These are phyloP conservation scores for Drosophila algonquin DNA, from an alignment of 2,888 invertebrate genomes.

Conservation along the genomic window DNA sequence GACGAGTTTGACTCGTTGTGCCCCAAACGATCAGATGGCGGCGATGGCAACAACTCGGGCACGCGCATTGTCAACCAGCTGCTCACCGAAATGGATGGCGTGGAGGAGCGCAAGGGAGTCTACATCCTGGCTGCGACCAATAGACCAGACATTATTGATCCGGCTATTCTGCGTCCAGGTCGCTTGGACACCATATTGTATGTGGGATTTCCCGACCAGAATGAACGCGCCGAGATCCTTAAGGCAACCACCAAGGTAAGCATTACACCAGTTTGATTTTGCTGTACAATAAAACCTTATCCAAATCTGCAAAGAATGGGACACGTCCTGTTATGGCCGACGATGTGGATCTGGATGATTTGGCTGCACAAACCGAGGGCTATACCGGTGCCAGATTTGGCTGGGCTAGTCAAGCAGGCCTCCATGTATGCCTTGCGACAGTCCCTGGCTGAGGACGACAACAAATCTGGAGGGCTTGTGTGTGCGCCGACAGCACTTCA, in stretches of 20 bases:
- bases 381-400: conserved; percentile 97
- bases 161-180: conserved; percentile 95
- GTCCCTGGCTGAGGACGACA: conserved; percentile 86
- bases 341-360: conserved; percentile 90
- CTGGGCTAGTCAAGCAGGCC: conserved; percentile 94
- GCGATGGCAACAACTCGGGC: conserved; percentile 89
- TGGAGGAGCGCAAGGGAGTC: conserved; percentile 95
- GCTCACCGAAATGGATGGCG: conserved; percentile 99
- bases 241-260: conserved; percentile 93
- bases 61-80: conserved; percentile 97
- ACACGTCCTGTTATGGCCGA: conserved; percentile 90
- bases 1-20: conserved; percentile 99
- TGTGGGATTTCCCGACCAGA: conserved; percentile 92
- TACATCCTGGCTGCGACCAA: conserved; percentile 98
- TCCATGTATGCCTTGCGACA: conserved; percentile 92
- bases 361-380: conserved; percentile 89
- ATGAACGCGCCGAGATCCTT: conserved; percentile 94
- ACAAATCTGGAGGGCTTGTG: conserved; percentile 85
- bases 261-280: not conserved
- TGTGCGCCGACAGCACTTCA: conserved; percentile 90
- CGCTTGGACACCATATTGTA: conserved; percentile 95
- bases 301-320: conserved; percentile 86
- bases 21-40: conserved; percentile 91
- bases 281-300: too few species aligned
- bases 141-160: conserved; percentile 97